Percentiles rank a stretch among this genome's conserved stretches.
Evolutionary conservation across 2,113 vertebrate species (phyloP).

Genomic region (Clarias gariepinus): DNA sequence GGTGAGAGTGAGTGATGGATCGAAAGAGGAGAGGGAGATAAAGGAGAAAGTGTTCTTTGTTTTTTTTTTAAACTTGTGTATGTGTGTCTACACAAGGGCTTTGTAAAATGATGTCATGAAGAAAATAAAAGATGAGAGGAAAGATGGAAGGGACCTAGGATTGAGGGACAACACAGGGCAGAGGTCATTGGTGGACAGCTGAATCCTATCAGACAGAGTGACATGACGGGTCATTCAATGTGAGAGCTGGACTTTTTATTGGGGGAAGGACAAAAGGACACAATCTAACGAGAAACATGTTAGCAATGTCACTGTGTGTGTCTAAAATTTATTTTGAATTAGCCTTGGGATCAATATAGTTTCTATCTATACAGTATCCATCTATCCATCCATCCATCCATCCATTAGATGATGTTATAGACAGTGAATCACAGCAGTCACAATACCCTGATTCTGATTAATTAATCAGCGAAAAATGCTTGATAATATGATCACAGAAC

Average conservation of each 20-base stretch:
- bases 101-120: not conserved
- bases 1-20: slow-evolving; percentile 74
- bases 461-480: not conserved
- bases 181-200: not conserved
- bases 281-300: not conserved
- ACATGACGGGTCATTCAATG: not conserved
- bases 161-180: slow-evolving; percentile 22
- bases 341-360: no score
- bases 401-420: not conserved
- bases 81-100: not conserved
- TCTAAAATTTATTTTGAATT: not conserved
- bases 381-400: no score
- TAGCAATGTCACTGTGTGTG: not conserved
- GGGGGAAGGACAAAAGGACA: not conserved
- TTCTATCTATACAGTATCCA: no score
- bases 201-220: not conserved
- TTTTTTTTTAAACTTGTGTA: not conserved
- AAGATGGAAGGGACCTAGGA: slow-evolving; percentile 6
- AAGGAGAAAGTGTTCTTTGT: not conserved
- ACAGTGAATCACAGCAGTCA: not conserved
- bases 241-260: slow-evolving; percentile 16
- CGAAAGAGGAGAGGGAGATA: not conserved
- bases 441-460: not conserved
- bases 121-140: slow-evolving; percentile 23
- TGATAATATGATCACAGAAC: not conserved